A percentile compares a stretch with the other conserved stretches of the same genome.
These are phyloP conservation scores for Mechanitis mazaeus DNA, from an alignment of 2,888 invertebrate species.

Conservation along the genomic window DNA sequence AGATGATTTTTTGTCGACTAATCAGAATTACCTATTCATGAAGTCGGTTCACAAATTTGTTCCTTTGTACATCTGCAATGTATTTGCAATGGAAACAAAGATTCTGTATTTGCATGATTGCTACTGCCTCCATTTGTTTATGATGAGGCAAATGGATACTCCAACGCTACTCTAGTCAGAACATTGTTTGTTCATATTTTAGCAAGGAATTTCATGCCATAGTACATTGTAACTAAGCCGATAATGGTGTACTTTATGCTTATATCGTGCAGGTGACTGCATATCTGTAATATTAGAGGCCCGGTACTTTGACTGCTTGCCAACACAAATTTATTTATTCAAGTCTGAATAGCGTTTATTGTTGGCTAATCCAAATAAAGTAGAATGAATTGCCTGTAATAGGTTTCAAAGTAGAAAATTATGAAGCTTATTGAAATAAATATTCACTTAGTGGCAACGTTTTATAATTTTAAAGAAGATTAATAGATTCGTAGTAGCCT, in stretches of 20 bases:
- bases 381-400: too few species aligned
- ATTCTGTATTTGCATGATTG: conserved; percentile 47
- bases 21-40: neutral
- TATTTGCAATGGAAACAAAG: conserved; percentile 44
- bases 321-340: conserved; percentile 30
- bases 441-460: too few species aligned
- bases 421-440: too few species aligned
- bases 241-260: conserved; percentile 9
- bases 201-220: conserved; percentile 12
- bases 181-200: neutral
- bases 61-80: conserved; percentile 34
- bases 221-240: conserved; percentile 6
- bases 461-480: too few species aligned
- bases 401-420: too few species aligned
- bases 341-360: conserved; percentile 21
- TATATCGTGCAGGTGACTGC: conserved; percentile 15
- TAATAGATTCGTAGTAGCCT: too few species aligned
- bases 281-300: conserved; percentile 21
- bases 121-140: conserved; percentile 38
- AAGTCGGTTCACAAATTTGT: conserved; percentile 18
- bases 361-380: conserved; percentile 19
- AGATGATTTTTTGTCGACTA: neutral
- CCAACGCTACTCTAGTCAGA: conserved; percentile 10
- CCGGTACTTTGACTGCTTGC: conserved; percentile 20
- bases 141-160: conserved; percentile 30